Base-by-base conservation (phyloP, 2,113 vertebrate species). In the Peromyscus polionotus region DNA sequence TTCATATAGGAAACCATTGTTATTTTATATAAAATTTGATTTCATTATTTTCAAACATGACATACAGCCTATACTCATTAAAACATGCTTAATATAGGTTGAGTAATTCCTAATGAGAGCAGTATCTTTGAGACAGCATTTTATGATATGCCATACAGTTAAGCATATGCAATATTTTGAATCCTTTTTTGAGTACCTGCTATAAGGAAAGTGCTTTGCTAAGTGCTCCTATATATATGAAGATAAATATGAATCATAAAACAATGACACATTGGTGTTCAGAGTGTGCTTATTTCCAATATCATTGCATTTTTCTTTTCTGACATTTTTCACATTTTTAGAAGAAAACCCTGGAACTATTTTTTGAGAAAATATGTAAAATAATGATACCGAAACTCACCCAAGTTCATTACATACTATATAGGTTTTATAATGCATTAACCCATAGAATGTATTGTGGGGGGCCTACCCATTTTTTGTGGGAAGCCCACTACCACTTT, bases 251-350 rank as follows among this genome's bases (percentile, higher is more conserved):
- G 65, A 92, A n/a, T 87, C 51, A 96, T 86, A 95, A 39, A 94
- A 88, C 86, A 97, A 96, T 92, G 79, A 91, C 17, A 93, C 88
- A 94, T 88, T 88, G 12, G 17, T 51, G 48, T 96, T 96, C 9
- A 92, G 28, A 86, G 80, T 92, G 9, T 90, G 14, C 77, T 96
- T 94, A 16, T 95, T 95, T 97, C 16, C 22, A 83, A 76, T 75
- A 88, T 92, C 17, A 70, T 93, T 12, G 33, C 20, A 88, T 96
- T 95, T 95, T 96, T 77, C 91, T 95, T 92, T 90, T 83, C 22
- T 93, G 72, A 88, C n/a, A 95, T 92, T 97, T 97, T 93, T 68
- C 89, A 80, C n/a, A 88, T 89, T 80, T 94, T 87, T 51, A 84
- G 80, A 85, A 17, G 45, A 95, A 92, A 26, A 94, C 39, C 14